Base-by-base conservation (phyloP, 2,888 invertebrate species). In the Spilosoma lubricipeda region DNA sequence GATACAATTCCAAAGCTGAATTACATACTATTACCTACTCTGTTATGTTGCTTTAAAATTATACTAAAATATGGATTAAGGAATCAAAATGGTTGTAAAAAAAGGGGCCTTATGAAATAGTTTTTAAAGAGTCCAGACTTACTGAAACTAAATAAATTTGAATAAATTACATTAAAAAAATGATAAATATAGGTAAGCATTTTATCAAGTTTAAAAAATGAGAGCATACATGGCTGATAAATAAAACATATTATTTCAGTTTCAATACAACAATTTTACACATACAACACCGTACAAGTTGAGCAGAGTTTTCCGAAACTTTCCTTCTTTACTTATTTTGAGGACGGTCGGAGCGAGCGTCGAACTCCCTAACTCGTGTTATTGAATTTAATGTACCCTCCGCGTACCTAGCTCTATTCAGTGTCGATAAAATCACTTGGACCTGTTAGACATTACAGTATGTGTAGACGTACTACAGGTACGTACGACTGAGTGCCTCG, bases 361-460 rank as follows among this genome's bases (percentile, higher is more conserved):
- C 93, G 93, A 95, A 94, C 94, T 94, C 93, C 87, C 93, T 94
- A 95, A 95, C 95, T 95, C 92, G 92, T 91, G 94, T 95, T 95
- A 95, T 95, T 95, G 94, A 95, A 95, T 95, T 95, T 95, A 95
- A 95, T 94, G 93, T 94, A 94, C 93, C 93, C 91, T 91, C 88
- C 88, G 87, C 89, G 89, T 90, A 91, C 91, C 90, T 92, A 92
- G 90, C 88, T 90, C 90, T 90, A 91, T 92, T 91, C 91, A 89
- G 90, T 90, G 90, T 88, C 91, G 91, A 93, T 92, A 91, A 92
- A 92, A 93, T 93, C 92, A 92, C 90, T 91, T 88, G 88, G 89
- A 90, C 81, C 86, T 85, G 89, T 86, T 85, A 87, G 83, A 82
- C 82, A 86, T 87, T 86, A 82, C 87, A 75, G 79, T 84, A 79